Evolutionary conservation across 2,888 invertebrate genomes (phyloP), one percentile per base, ranked within the genome.

Genomic region (Tenthredo mesomela): DNA sequence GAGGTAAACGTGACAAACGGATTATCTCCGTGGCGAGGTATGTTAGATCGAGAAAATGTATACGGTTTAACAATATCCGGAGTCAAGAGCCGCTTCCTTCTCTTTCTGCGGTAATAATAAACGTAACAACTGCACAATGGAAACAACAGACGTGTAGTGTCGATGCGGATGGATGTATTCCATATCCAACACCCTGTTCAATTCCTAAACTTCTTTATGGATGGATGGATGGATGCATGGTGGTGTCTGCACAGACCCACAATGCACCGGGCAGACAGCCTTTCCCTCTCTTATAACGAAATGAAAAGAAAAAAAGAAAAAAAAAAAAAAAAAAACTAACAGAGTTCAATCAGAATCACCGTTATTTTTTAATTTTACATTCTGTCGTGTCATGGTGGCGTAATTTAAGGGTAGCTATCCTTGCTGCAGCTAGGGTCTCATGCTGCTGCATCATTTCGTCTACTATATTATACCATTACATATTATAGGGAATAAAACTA

Each of bases 331-430:
- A 77, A 77, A 77, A 75, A 77, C 80, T 40, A 80, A 80, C 80
- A 61, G 80, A 70, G 82, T 70, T 82, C 82, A 82, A 82, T 82
- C 82, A 82, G 86, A 88, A 88, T 88, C 75, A 86, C 88, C 87
- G 89, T 89, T 88, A 86, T 84, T 86, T 86, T 84, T 50, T 86
- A 88, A 86, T 89, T 87, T 82, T 86, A 82, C 77, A 87, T 89
- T 90, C 88, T 88, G 90, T 89, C 87, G 88, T 89, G 90, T 91
- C 90, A 91, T 88, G 90, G 88, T 89, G 87, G 88, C 88, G 88
- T 89, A 90, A 91, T 91, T 90, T 90, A 86, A 87, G 86, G 87
- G 88, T 82, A 82, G 82, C 82, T 10, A 61, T 37, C 25, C 18
- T 1, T 43, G 77, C 73, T n/a, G n/a, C n/a, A n/a, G n/a, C n/a